Evolutionary conservation across 35 echinoderm and acorn worm species (phyloP).

Genomic region (Amphiura filiformis): DNA sequence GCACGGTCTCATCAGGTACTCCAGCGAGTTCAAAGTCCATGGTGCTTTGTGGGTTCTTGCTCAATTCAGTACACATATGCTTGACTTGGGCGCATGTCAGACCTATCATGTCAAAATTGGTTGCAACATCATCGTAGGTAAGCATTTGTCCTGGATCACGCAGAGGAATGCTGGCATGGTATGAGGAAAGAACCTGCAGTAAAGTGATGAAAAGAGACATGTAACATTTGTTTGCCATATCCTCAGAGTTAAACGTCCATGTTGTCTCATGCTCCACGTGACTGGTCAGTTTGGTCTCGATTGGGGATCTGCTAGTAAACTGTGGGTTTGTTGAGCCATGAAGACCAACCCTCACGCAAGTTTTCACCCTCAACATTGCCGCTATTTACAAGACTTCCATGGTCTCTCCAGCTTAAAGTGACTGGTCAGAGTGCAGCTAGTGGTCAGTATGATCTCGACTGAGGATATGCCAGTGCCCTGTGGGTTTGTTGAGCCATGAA

Average conservation of each 20-base stretch:
- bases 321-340: slow-evolving; percentile 53
- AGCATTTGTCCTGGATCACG: slow-evolving; percentile 41
- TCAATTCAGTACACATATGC: slow-evolving; percentile 68
- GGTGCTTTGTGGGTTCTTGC: slow-evolving; percentile 50
- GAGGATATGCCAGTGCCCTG: slow-evolving; percentile 63
- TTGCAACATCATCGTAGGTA: slow-evolving; percentile 34
- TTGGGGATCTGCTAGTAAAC: slow-evolving; percentile 52
- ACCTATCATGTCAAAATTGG: slow-evolving; percentile 77
- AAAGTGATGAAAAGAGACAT: too few relatives aligned
- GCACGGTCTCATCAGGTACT: slow-evolving; percentile 53
- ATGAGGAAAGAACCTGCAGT: neutral
- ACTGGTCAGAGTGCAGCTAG: too few relatives aligned
- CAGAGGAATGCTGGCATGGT: neutral
- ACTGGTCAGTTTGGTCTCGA: slow-evolving; percentile 13
- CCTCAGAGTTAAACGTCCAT: too few relatives aligned
- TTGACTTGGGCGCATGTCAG: slow-evolving; percentile 54
- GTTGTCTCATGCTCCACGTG: slow-evolving; percentile 8
- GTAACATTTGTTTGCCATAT: too few relatives aligned
- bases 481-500: slow-evolving; percentile 49
- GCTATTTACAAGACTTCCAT: too few relatives aligned
- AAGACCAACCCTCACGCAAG: slow-evolving; percentile 66
- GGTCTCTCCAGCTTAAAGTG: slow-evolving; percentile 16
- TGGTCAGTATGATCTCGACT: too few relatives aligned
- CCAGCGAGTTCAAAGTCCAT: slow-evolving; percentile 58
- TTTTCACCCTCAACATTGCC: too few relatives aligned